Base-by-base conservation (phyloP, 2,113 vertebrate genomes). In the Nesogale talazaci region DNA sequence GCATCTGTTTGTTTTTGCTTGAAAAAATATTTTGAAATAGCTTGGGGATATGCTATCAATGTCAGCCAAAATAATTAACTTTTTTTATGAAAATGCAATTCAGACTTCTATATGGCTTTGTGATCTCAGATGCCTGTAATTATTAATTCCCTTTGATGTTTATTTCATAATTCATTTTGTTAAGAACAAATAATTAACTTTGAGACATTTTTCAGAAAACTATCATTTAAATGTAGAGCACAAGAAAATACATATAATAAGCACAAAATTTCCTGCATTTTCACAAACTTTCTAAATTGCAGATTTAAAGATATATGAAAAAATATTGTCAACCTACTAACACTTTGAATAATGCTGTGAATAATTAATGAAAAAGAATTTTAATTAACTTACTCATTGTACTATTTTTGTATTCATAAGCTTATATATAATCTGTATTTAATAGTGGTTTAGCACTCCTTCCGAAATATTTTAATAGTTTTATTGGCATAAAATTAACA, bases 31-130 rank as follows among this genome's bases (percentile, higher is more conserved):
- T n/a, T 88, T 63, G 27, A 90, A 86, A 27, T 56, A 42, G 23
- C 36, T 59, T n/a, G 80, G 27, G 16, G 42, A 46, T 87, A 80
- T 8, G 25, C 8, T 34, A 81, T 91, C 38, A 40, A 75, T 77
- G 31, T 36, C 88, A 93, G 67, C 36, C 94, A 78, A 93, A 97
- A 86, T 14, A 89, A 89, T 91, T 89, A 86, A 94, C 56, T 91
- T 97, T 86, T 78, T 56, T 25, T 16, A 11, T 22, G 17, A 86
- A 95, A 96, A 56, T 12, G 25, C 20, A 94, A 69, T 81, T 94
- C 78, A 2, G 2, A 22, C 61, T 89, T 77, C 15, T 27, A 3
- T 77, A 69, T 27, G 23, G 19, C 81, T 93, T 67, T 87, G 17
- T 91, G 63, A 69, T 85, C n/a, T 63, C 65, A 46, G 14, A 57